Evolutionary conservation across 2,797 vertebrate genomes (phyloP).

Genomic region (Otolemur crassicaudatus): DNA sequence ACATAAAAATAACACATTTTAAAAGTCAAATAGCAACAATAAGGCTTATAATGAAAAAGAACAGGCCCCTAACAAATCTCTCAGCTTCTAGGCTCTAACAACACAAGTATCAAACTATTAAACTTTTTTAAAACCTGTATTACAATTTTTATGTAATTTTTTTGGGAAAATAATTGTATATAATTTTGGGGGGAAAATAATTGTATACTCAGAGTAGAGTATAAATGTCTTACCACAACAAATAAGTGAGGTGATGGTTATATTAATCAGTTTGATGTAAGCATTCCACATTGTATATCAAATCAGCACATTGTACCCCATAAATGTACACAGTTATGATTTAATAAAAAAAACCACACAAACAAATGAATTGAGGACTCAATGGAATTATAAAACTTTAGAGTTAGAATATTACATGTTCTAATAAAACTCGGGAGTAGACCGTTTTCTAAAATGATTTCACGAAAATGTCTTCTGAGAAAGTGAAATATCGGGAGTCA

Average conservation of each 20-base stretch:
- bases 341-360: background rate
- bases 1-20: background rate
- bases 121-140: conserved; percentile 16
- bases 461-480: conserved; percentile 36
- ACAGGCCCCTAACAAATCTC: background rate
- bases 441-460: conserved; percentile 7
- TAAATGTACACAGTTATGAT: no score
- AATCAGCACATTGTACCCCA: no score
- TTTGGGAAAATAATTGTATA: background rate
- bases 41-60: background rate
- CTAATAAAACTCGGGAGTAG: background rate
- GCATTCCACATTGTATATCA: no score
- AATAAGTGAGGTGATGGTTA: no score
- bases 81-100: background rate
- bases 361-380: background rate
- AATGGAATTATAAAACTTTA: conserved; percentile 4
- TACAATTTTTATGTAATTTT: background rate
- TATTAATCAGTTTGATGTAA: no score
- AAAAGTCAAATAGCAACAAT: conserved; percentile 6
- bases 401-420: conserved; percentile 12
- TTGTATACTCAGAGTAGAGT: background rate
- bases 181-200: background rate
- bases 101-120: background rate
- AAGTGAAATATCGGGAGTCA: background rate
- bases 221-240: no score